Conservation (phyloP, 1,140 invertebrate species). For the honey bee (Apis mellifera) region Amel_HAv3.1 CM009934.2:9475001-9475500, state of each 20-base stretch:
- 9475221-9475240: slow-evolving; percentile 16
- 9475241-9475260: slow-evolving; percentile 12
- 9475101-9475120: slow-evolving; percentile 22
- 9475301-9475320: background rate
- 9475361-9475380: too few species aligned
- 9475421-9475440: too few species aligned
- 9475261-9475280: background rate
- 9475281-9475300: slow-evolving; percentile 31
- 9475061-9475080: slow-evolving; percentile 49
- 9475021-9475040: slow-evolving; percentile 36
- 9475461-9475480: background rate
- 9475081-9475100: background rate
- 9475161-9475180: slow-evolving; percentile 22
- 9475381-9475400: too few species aligned
- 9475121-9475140: slow-evolving; percentile 48
- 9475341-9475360: background rate
- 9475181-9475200: slow-evolving; percentile 38
- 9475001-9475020: slow-evolving; percentile 53
- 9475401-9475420: too few species aligned
- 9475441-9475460: background rate
- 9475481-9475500: background rate
- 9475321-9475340: background rate
- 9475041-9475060: slow-evolving; percentile 52
- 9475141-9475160: slow-evolving; percentile 11
- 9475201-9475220: slow-evolving; percentile 15